phyloP scores from a whole-genome alignment of 2,888 invertebrate genomes.

The Sarcophaga caerulescens region DNA sequence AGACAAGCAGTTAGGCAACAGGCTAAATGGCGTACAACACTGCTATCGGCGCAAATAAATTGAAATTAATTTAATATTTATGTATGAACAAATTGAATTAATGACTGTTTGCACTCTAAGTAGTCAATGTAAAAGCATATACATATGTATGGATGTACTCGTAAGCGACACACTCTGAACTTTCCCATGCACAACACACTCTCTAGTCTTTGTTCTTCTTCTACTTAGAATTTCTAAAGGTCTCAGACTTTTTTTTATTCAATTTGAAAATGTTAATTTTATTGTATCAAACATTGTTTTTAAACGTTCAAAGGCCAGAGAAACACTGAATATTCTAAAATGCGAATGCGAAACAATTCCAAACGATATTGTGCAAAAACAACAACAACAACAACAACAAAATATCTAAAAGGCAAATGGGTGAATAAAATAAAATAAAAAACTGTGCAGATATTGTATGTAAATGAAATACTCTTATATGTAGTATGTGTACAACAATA shows the following conservation, averaged over 20 bases:
- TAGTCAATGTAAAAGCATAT: neutral
- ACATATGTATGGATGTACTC: too few relatives aligned
- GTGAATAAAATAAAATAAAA: neutral
- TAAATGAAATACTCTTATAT: neutral
- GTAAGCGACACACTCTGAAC: constrained; percentile 41
- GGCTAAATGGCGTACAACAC: neutral
- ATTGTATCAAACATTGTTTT: constrained; percentile 32
- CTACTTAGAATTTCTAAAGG: neutral
- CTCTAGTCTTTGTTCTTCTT: neutral
- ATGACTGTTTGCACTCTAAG: neutral
- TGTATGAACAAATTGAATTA: constrained; percentile 33
- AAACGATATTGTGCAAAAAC: constrained; percentile 35
- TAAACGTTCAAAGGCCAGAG: constrained; percentile 58
- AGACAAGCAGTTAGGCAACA: constrained; percentile 4
- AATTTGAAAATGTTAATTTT: neutral
- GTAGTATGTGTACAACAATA: neutral
- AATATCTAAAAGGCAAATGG: neutral
- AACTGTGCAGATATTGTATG: neutral
- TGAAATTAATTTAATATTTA: constrained; percentile 33
- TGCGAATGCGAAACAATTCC: constrained; percentile 26
- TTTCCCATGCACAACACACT: neutral
- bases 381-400: neutral
- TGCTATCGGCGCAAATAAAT: constrained; percentile 2
- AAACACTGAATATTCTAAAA: constrained; percentile 50
- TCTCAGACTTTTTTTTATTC: neutral